Evolutionary conservation across 1,140 invertebrate species (phyloP).

Genomic region (Apis mellifera): Amel_HAv3.1 CM009936.2:9844001-9844500

Average conservation of each 20-base stretch:
- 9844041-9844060: background rate
- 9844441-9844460: constrained; percentile 53
- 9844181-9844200: no score
- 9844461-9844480: constrained; percentile 63
- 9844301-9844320: constrained; percentile 17
- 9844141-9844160: background rate
- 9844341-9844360: constrained; percentile 40
- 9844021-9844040: background rate
- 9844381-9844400: constrained; percentile 51
- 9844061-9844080: background rate
- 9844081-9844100: background rate
- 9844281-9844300: background rate
- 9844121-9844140: background rate
- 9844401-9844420: constrained; percentile 23
- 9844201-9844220: no score
- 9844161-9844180: no score
- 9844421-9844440: constrained; percentile 45
- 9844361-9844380: constrained; percentile 56
- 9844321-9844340: background rate
- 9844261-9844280: no score
- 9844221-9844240: background rate
- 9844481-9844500: constrained; percentile 64
- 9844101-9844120: background rate
- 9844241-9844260: background rate
- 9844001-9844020: background rate